Conservation (phyloP, 2,888 invertebrate genomes). For the Carpatolechia fugitivella region DNA sequence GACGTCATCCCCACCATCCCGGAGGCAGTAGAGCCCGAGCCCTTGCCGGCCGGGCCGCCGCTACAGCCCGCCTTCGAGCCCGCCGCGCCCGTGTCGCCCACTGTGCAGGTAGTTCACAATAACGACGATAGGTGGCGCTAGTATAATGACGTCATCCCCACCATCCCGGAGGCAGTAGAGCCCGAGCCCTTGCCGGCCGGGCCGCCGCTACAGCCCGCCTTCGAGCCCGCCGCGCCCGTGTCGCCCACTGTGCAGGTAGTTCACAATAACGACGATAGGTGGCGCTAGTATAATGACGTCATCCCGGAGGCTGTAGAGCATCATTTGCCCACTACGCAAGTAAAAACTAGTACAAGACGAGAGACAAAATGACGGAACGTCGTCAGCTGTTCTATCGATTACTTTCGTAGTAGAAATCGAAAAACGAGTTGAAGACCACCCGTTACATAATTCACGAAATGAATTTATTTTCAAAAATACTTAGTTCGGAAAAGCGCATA, state of each 20-base stretch:
- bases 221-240: constrained; percentile 11
- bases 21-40: constrained; percentile 54
- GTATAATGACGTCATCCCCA: constrained; percentile 41
- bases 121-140: background rate
- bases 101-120: constrained; percentile 17
- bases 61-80: constrained; percentile 14
- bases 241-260: constrained; percentile 20
- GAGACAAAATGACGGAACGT: too few relatives aligned
- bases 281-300: too few relatives aligned
- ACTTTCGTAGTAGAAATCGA: too few relatives aligned
- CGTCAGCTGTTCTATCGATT: too few relatives aligned
- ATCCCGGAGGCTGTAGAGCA: too few relatives aligned
- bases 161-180: constrained; percentile 62
- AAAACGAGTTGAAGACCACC: too few relatives aligned
- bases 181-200: constrained; percentile 55
- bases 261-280: background rate
- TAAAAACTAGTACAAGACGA: too few relatives aligned
- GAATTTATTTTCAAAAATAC: too few relatives aligned
- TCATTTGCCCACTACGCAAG: too few relatives aligned
- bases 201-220: constrained; percentile 19
- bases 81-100: constrained; percentile 16
- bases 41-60: constrained; percentile 48
- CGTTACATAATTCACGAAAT: too few relatives aligned
- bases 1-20: constrained; percentile 54
- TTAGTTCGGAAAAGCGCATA: too few relatives aligned